phyloP scores from a whole-genome alignment of 2,888 invertebrate genomes.

The Archips xylosteana region DNA sequence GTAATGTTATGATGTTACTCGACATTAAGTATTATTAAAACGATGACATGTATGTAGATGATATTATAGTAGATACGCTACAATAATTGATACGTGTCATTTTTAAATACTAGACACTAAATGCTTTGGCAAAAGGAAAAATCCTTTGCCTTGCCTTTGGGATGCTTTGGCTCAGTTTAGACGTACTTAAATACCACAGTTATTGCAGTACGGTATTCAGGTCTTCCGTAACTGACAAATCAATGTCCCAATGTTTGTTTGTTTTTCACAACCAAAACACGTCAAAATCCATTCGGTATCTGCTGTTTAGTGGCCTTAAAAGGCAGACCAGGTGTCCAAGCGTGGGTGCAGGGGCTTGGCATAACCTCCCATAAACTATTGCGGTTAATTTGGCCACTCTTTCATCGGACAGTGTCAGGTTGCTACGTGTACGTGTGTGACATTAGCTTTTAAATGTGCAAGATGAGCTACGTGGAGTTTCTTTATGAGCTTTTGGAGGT shows the following conservation, averaged over 20 bases:
- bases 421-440: slow-evolving; percentile 51
- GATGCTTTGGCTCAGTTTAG: no score
- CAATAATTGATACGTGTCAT: not conserved
- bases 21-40: not conserved
- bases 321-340: slow-evolving; percentile 62
- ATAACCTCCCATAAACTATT: slow-evolving; percentile 62
- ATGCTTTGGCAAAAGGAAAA: no score
- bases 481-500: slow-evolving; percentile 77
- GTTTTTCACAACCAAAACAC: not conserved
- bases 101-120: not conserved
- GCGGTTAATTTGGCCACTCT: slow-evolving; percentile 68
- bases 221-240: slow-evolving; percentile 21
- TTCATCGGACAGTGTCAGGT: slow-evolving; percentile 59
- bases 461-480: slow-evolving; percentile 76
- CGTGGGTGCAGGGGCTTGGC: slow-evolving; percentile 77
- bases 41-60: not conserved
- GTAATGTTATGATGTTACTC: not conserved
- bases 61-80: not conserved
- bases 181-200: no score
- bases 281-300: slow-evolving; percentile 42
- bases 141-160: no score
- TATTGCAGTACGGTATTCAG: no score
- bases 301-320: slow-evolving; percentile 73
- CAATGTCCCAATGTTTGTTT: not conserved
- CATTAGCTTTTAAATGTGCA: slow-evolving; percentile 46